phyloP scores from a whole-genome alignment of 2,888 invertebrate species.

The Drosophila villosipedis region DNA sequence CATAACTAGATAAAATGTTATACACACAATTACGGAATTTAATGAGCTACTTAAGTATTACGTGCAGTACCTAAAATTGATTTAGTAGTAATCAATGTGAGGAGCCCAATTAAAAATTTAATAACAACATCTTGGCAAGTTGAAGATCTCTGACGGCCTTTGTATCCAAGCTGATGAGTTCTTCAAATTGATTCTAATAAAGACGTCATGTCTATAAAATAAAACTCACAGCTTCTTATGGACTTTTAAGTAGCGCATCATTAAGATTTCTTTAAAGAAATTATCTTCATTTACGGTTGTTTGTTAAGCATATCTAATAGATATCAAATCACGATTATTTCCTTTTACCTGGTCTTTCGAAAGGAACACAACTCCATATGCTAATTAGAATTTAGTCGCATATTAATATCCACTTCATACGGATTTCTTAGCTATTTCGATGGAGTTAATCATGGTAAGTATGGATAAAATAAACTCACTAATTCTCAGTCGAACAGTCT shows the following conservation, averaged over 20 bases:
- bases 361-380: neutral
- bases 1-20: conserved; percentile 7
- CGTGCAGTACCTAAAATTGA: conserved; percentile 15
- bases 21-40: conserved; percentile 21
- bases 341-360: neutral
- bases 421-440: neutral
- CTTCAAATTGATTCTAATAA: conserved; percentile 2
- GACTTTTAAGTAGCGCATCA: neutral
- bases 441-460: neutral
- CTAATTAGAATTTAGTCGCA: neutral
- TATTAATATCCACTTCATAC: neutral
- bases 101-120: neutral
- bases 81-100: conserved; percentile 12
- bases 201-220: neutral
- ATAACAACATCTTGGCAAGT: neutral
- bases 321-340: neutral
- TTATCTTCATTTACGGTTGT: neutral
- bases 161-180: conserved; percentile 2
- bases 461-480: too few relatives aligned
- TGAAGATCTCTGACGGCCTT: neutral
- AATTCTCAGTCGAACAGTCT: neutral
- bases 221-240: neutral
- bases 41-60: conserved; percentile 30
- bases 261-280: neutral
- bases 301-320: neutral